Conservation (phyloP, 2,888 invertebrate species). For the Eurois occulta region DNA sequence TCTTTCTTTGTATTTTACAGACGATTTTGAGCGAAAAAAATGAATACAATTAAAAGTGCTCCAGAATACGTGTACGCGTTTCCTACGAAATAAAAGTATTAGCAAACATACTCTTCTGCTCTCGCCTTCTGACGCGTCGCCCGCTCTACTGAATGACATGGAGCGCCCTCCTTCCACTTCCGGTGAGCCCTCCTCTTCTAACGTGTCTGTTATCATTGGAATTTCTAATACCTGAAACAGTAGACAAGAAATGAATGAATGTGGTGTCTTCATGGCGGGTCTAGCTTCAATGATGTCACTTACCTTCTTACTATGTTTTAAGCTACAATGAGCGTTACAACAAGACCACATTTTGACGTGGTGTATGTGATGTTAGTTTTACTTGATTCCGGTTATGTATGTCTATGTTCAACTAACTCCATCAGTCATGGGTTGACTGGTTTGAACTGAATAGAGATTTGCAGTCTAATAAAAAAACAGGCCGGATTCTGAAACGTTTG, state of each 20-base stretch:
- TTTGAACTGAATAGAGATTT: not conserved
- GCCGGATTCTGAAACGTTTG: not conserved
- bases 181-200: slow-evolving; percentile 95
- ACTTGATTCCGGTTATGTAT: not conserved
- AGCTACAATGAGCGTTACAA: too few relatives aligned
- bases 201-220: slow-evolving; percentile 92
- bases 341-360: not conserved
- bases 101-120: slow-evolving; percentile 76
- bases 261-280: too few relatives aligned
- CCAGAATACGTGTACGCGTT: not conserved
- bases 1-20: not conserved
- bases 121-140: slow-evolving; percentile 76
- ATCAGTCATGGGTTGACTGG: not conserved
- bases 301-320: not conserved
- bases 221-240: slow-evolving; percentile 95
- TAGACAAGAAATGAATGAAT: not conserved
- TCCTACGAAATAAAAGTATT: not conserved
- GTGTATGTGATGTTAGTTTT: not conserved
- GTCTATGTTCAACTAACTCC: too few relatives aligned
- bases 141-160: slow-evolving; percentile 82
- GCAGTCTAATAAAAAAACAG: not conserved
- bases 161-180: slow-evolving; percentile 93
- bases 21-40: not conserved
- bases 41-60: not conserved
- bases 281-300: not conserved